Conservation (phyloP, 2,888 invertebrate genomes). For the Byasa hedistus region DNA sequence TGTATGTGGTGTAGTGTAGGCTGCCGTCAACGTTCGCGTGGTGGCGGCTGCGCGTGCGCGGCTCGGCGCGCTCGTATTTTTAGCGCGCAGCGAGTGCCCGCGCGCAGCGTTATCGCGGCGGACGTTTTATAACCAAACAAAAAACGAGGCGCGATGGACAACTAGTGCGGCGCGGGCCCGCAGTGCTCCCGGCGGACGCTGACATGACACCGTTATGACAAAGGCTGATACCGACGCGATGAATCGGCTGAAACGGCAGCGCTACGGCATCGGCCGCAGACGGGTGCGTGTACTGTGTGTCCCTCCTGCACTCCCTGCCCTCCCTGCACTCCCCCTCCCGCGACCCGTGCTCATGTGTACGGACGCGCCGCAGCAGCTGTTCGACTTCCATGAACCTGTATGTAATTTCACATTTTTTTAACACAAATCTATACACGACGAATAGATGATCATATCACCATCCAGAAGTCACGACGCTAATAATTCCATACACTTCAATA, state of each 20-base stretch:
- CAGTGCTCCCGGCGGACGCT: slow-evolving; percentile 35
- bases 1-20: no score
- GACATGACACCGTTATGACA: slow-evolving; percentile 71
- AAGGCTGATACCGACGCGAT: slow-evolving; percentile 53
- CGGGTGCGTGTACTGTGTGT: slow-evolving; percentile 44
- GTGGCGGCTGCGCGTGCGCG: no score
- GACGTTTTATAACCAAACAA: slow-evolving; percentile 42
- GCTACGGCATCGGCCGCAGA: slow-evolving; percentile 55
- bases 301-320: neutral
- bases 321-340: neutral
- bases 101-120: slow-evolving; percentile 42
- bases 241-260: slow-evolving; percentile 67
- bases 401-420: no score
- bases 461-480: no score
- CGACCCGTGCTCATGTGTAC: no score
- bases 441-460: no score
- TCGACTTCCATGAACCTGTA: neutral
- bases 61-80: slow-evolving; percentile 52
- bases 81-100: slow-evolving; percentile 63
- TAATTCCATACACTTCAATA: no score
- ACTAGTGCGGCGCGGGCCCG: slow-evolving; percentile 34
- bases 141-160: slow-evolving; percentile 37
- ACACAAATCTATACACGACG: no score
- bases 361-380: slow-evolving; percentile 18
- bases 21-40: no score